These are phyloP conservation scores for Apis mellifera DNA, from an alignment of 1,140 invertebrate species.

Conservation along the genomic window Amel_HAv3.1 CM009942.2:7176501-7177000, in stretches of 20 bases:
- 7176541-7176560: constrained; percentile 36
- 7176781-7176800: constrained; percentile 38
- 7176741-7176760: constrained; percentile 23
- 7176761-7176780: constrained; percentile 26
- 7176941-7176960: too few relatives aligned
- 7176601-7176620: constrained; percentile 50
- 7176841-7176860: too few relatives aligned
- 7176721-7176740: not conserved
- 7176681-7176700: constrained; percentile 32
- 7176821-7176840: not conserved
- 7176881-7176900: too few relatives aligned
- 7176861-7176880: too few relatives aligned
- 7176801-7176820: not conserved
- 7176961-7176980: too few relatives aligned
- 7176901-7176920: too few relatives aligned
- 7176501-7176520: not conserved
- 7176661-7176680: constrained; percentile 51
- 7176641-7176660: constrained; percentile 53
- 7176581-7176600: constrained; percentile 44
- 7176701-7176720: constrained; percentile 12
- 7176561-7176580: constrained; percentile 62
- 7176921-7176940: too few relatives aligned
- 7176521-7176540: constrained; percentile 38
- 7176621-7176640: constrained; percentile 62
- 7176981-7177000: too few relatives aligned